Percentiles rank a stretch among this genome's conserved stretches.
Evolutionary conservation across 2,797 vertebrate genomes (phyloP).

Genomic region (Lagorchestes hirsutus): DNA sequence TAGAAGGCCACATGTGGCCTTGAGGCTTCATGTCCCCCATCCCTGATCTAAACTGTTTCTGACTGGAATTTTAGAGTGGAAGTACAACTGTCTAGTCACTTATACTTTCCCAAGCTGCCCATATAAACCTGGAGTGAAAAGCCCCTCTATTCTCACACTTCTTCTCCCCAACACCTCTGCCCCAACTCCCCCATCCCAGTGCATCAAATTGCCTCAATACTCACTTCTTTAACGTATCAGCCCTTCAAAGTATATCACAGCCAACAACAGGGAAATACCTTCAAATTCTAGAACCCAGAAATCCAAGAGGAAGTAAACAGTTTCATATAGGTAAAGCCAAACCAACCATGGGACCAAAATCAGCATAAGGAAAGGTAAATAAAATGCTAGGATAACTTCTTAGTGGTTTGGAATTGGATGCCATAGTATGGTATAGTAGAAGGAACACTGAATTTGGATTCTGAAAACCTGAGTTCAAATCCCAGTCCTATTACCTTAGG

Average conservation of each 20-base stretch:
- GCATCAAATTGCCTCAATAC: background rate
- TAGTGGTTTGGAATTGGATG: background rate
- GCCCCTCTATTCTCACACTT: background rate
- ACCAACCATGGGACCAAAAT: background rate
- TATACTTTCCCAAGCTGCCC: background rate
- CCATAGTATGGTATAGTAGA: background rate
- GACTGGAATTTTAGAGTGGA: background rate
- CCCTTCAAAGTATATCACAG: background rate
- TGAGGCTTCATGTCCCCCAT: no score
- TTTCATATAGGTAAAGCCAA: background rate
- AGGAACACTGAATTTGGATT: background rate
- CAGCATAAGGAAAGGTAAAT: background rate
- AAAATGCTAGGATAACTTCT: background rate
- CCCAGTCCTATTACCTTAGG: background rate
- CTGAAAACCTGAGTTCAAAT: background rate
- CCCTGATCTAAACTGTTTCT: background rate
- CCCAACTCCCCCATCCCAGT: background rate
- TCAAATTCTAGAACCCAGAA: background rate
- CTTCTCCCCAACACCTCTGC: background rate
- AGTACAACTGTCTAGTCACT: background rate
- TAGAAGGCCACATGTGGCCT: no score
- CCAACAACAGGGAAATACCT: background rate
- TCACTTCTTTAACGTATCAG: background rate
- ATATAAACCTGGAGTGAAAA: background rate
- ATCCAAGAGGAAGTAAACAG: background rate